Percentiles rank a stretch among this genome's conserved stretches.
phyloP scores from a whole-genome alignment of 2,797 vertebrate species.

The Melanotaenia pygmaea region DNA sequence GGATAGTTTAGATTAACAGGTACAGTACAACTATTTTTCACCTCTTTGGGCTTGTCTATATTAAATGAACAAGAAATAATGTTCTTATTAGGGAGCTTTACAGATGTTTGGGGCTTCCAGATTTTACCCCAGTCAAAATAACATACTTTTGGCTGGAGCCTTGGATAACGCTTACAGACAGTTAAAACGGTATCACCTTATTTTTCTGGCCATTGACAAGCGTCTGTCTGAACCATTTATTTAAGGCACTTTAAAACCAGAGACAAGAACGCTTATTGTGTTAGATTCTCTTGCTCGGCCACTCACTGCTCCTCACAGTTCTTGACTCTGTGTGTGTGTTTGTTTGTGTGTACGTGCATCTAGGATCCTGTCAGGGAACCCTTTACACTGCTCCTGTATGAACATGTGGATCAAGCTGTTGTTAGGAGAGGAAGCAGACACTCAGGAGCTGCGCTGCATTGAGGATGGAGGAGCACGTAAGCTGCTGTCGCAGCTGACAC shows the following conservation, averaged over 20 bases:
- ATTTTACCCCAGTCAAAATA: not conserved
- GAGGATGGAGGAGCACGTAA: conserved; percentile 88
- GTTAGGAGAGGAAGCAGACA: conserved; percentile 88
- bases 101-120: too few relatives aligned
- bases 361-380: conserved; percentile 91
- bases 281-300: not conserved
- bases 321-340: conserved; percentile 3
- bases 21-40: too few relatives aligned
- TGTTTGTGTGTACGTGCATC: conserved; percentile 48
- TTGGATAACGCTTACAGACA: not conserved
- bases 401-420: conserved; percentile 97
- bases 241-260: not conserved
- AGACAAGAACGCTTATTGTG: not conserved
- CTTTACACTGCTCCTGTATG: conserved; percentile 94
- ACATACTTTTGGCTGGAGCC: not conserved
- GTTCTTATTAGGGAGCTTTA: too few relatives aligned
- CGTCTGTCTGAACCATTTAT: not conserved
- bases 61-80: not conserved
- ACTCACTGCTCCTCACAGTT: conserved; percentile 8
- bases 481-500: conserved; percentile 84
- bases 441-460: conserved; percentile 89
- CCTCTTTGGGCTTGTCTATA: not conserved
- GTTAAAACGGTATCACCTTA: not conserved
- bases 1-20: too few relatives aligned
- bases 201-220: not conserved